phyloP scores from a whole-genome alignment of 2,113 vertebrate species.

The Melanostigma gelatinosum region DNA sequence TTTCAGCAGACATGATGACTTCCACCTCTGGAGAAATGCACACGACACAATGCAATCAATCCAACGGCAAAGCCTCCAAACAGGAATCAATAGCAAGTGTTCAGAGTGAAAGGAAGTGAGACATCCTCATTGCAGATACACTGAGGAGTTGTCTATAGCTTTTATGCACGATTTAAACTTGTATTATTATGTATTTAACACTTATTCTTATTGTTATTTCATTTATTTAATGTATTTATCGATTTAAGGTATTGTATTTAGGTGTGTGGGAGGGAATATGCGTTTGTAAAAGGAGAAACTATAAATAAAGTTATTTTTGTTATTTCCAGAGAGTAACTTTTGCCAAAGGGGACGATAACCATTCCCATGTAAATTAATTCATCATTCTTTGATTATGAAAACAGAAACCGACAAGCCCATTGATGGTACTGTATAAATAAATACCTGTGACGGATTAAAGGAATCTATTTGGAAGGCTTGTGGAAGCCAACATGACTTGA shows the following conservation, averaged over 20 bases:
- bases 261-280: background rate
- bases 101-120: constrained; percentile 11
- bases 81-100: constrained; percentile 39
- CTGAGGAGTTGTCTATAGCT: constrained; percentile 14
- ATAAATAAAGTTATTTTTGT: too few species aligned
- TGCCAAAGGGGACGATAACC: background rate
- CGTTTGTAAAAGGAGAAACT: background rate
- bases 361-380: background rate
- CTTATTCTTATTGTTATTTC: too few species aligned
- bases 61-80: constrained; percentile 24
- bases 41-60: constrained; percentile 51
- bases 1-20: constrained; percentile 50
- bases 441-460: constrained; percentile 9
- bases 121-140: constrained; percentile 6
- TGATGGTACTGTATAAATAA: constrained; percentile 12
- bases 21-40: constrained; percentile 62
- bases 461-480: background rate
- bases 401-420: background rate
- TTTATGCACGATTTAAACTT: background rate
- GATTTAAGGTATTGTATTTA: background rate
- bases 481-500: background rate
- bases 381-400: constrained; percentile 14
- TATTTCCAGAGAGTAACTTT: constrained; percentile 1
- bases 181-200: background rate
- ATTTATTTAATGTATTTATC: background rate